phyloP scores from a whole-genome alignment of 2,797 vertebrate genomes.

The Diplodus sargus region DNA sequence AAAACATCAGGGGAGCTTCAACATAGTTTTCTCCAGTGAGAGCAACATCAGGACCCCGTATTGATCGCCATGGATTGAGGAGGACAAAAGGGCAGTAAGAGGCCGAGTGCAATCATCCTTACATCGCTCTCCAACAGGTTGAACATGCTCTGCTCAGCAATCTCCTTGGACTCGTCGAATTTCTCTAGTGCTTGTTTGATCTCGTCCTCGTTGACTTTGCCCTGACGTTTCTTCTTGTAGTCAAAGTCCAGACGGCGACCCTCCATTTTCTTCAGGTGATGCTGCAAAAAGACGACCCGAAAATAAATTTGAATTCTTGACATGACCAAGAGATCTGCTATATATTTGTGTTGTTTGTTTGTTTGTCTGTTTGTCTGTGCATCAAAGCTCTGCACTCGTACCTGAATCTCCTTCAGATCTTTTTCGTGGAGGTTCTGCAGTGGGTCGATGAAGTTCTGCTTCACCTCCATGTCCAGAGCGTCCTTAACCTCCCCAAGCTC shows the following conservation, averaged over 20 bases:
- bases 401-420: constrained; percentile 98
- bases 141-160: constrained; percentile 98
- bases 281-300: constrained; percentile 80
- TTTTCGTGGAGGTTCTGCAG: constrained; percentile 98
- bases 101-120: constrained; percentile 53
- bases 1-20: neutral
- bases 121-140: constrained; percentile 98
- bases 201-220: constrained; percentile 95
- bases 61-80: neutral
- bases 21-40: neutral
- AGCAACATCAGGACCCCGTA: neutral
- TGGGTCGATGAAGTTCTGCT: constrained; percentile 98
- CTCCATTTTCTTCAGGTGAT: constrained; percentile 97
- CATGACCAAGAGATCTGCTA: neutral
- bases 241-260: constrained; percentile 98
- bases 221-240: constrained; percentile 99
- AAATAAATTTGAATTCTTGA: neutral
- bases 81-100: no score
- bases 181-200: constrained; percentile 97
- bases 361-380: neutral
- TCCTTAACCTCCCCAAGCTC: constrained; percentile 98
- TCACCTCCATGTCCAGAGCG: constrained; percentile 97
- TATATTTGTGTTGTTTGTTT: neutral
- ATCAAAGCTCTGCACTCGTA: constrained; percentile 60
- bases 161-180: constrained; percentile 98